Base-by-base conservation (phyloP, 1,140 invertebrate genomes). In the Cyrtorhinus lividipennis region DNA sequence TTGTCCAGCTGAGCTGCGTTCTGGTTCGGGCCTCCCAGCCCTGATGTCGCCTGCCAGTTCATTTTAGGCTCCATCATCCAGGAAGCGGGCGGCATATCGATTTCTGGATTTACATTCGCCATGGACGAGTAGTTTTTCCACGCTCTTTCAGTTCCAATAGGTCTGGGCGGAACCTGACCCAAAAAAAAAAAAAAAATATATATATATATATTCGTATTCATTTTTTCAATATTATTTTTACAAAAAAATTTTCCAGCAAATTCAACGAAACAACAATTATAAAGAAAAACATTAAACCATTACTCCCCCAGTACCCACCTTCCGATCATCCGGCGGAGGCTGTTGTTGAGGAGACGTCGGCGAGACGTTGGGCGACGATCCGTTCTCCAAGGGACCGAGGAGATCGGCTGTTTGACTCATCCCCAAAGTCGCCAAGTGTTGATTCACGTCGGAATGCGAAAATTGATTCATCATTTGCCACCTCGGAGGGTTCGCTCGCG, bases 341-440 rank as follows among this genome's bases (percentile, higher is more conserved):
- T 59, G 58, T 30, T 59, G 58, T 0, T 81, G 79, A 44, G 81
- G 82, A 75, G 83, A 81, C 24, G 80, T 76, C n/a, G 82, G 80
- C 53, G 82, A 81, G 59, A 69, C 73, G 62, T 70, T 72, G 1
- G 66, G 71, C 13, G 72, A 59, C 0, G 74, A 73, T 20, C 77
- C 78, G 64, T 80, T 80, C 56, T 81, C 75, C 8, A 80, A 62
- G 57, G 77, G 74, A 0, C 78, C 69, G 58, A 78, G 71, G 64
- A 81, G 69, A 59, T 75, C 76, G 62, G 73, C 75, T 66, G 76
- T 68, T 27, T 75, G 70, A 57, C 57, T 59, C 71, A 80, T 71
- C 58, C 71, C 68, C 1, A 77, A 70, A 24, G 71, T 73, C 0
- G 73, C 70, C 46, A 76, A 62, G 58, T 76, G 74, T 5, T 22